phyloP scores from a whole-genome alignment of 2,797 vertebrate genomes.

The Acipenser transmontanus region DNA sequence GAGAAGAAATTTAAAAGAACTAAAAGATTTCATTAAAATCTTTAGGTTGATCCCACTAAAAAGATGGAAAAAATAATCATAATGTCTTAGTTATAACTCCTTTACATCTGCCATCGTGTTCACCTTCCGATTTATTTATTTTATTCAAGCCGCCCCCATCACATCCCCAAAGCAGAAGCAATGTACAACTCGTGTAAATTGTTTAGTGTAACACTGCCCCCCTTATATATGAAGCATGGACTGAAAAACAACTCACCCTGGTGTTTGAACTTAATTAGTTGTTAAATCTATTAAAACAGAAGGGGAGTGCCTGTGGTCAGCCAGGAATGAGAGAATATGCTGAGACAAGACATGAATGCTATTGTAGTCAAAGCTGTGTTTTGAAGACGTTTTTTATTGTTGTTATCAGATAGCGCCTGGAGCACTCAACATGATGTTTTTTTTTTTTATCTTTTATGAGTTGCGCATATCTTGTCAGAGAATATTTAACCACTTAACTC shows the following conservation, averaged over 20 bases:
- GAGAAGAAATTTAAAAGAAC: not conserved
- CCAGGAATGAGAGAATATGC: conserved; percentile 39
- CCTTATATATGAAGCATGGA: not conserved
- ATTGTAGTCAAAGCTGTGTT: conserved; percentile 29
- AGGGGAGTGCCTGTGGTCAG: conserved; percentile 45
- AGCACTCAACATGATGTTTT: conserved; percentile 29
- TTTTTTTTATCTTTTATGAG: conserved; percentile 29
- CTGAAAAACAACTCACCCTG: not conserved
- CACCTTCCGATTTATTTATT: no score
- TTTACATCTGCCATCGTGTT: no score
- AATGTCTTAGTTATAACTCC: no score
- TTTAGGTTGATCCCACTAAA: no score
- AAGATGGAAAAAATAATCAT: no score
- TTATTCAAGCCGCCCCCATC: no score
- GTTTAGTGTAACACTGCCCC: not conserved
- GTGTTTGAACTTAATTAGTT: not conserved
- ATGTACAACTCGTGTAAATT: not conserved
- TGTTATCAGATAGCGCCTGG: conserved; percentile 42
- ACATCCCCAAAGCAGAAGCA: no score
- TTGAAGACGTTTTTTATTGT: conserved; percentile 49
- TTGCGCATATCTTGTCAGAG: conserved; percentile 28
- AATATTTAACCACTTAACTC: conserved; percentile 28
- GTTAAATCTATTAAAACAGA: conserved; percentile 20
- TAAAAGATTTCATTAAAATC: no score
- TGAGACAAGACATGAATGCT: conserved; percentile 43